Evolutionary conservation across 2,888 invertebrate species (phyloP).

Genomic region (Lampropteryx suffumata): DNA sequence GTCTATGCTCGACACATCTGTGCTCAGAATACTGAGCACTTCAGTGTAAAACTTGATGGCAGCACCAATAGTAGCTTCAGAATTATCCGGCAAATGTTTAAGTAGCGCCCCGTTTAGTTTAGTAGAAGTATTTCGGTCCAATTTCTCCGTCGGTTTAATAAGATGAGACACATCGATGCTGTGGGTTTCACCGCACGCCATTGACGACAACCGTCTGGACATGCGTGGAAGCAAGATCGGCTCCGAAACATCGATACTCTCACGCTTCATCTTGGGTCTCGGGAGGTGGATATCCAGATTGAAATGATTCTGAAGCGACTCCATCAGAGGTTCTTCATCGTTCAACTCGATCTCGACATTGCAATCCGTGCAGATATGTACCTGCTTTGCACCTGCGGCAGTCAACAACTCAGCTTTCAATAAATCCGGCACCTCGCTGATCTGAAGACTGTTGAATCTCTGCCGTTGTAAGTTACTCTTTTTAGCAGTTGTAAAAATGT

Average conservation of each 20-base stretch:
- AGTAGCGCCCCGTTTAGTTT: constrained; percentile 63
- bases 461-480: constrained; percentile 72
- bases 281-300: constrained; percentile 66
- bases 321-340: constrained; percentile 73
- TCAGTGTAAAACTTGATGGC: constrained; percentile 68
- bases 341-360: constrained; percentile 70
- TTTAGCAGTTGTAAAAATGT: constrained; percentile 75
- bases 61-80: constrained; percentile 67
- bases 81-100: constrained; percentile 68
- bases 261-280: constrained; percentile 59
- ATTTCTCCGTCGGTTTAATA: constrained; percentile 59
- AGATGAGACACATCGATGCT: constrained; percentile 56
- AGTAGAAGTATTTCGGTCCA: constrained; percentile 59
- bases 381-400: constrained; percentile 64
- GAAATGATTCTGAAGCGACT: constrained; percentile 73
- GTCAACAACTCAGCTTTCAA: constrained; percentile 65
- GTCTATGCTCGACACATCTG: constrained; percentile 58
- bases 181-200: constrained; percentile 63
- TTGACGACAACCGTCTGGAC: constrained; percentile 69
- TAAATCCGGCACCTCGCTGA: constrained; percentile 73
- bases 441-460: constrained; percentile 73
- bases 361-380: constrained; percentile 76
- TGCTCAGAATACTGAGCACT: constrained; percentile 59
- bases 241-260: constrained; percentile 73
- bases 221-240: constrained; percentile 70